A percentile compares a stretch with the other conserved stretches of the same genome.
These are phyloP conservation scores for Oegoconia quadripuncta DNA, from an alignment of 2,888 invertebrate genomes.

Conservation along the genomic window DNA sequence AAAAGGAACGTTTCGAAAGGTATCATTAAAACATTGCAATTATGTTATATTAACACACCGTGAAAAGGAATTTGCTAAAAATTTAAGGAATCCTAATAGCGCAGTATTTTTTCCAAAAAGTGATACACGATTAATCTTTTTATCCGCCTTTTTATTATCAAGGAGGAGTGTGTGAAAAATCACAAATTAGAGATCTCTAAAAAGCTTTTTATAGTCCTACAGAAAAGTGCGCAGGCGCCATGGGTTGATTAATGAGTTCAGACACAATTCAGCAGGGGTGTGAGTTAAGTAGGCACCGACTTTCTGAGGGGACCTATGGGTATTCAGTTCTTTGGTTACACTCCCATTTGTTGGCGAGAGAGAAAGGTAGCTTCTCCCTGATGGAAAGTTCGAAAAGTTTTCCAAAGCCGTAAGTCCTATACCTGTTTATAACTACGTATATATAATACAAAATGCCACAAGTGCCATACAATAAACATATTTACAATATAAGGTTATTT, in stretches of 20 bases:
- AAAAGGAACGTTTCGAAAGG: slow-evolving; percentile 3
- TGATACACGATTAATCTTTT: slow-evolving; percentile 32
- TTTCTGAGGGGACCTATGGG: too few relatives aligned
- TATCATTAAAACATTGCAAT: not conserved
- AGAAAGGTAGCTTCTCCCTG: too few relatives aligned
- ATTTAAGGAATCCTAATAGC: slow-evolving; percentile 7
- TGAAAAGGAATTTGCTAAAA: slow-evolving; percentile 8
- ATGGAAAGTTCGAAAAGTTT: too few relatives aligned
- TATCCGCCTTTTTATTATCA: slow-evolving; percentile 28
- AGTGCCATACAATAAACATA: too few relatives aligned
- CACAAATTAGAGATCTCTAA: slow-evolving; percentile 57
- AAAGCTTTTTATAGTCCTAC: slow-evolving; percentile 20
- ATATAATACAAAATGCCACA: too few relatives aligned
- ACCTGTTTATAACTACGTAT: too few relatives aligned
- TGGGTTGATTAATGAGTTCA: slow-evolving; percentile 33
- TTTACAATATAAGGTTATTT: too few relatives aligned
- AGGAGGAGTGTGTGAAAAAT: slow-evolving; percentile 70
- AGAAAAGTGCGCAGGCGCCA: slow-evolving; percentile 39
- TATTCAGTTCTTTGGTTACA: too few relatives aligned
- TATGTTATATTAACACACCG: not conserved
- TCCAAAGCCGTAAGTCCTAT: too few relatives aligned
- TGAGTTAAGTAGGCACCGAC: too few relatives aligned
- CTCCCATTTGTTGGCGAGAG: too few relatives aligned
- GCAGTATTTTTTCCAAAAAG: slow-evolving; percentile 14
- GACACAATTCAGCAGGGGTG: too few relatives aligned